Conservation (phyloP, 2,113 vertebrate genomes). For the Sorex fumeus region DNA sequence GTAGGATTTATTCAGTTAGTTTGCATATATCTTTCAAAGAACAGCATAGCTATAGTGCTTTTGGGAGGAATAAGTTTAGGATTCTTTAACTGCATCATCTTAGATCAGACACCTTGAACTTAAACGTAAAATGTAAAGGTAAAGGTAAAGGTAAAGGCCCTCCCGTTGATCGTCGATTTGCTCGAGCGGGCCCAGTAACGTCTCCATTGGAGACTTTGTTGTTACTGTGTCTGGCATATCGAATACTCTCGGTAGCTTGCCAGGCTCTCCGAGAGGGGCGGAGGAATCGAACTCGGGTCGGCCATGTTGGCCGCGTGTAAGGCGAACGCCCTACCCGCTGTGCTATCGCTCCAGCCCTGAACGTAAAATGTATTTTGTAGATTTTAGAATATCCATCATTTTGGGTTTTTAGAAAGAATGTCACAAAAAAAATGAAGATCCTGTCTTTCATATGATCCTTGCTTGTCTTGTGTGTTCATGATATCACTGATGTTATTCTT, state of each 20-base stretch:
- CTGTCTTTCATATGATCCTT: neutral
- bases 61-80: neutral
- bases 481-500: neutral
- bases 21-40: neutral
- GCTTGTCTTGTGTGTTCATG: neutral
- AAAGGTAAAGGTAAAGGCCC: too few relatives aligned
- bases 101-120: neutral
- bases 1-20: neutral
- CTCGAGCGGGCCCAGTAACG: too few relatives aligned
- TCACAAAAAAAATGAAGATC: neutral
- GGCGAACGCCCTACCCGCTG: too few relatives aligned
- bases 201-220: too few relatives aligned
- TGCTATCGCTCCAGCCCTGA: too few relatives aligned
- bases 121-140: too few relatives aligned
- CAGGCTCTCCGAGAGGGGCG: too few relatives aligned
- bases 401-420: neutral
- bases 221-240: too few relatives aligned
- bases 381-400: neutral
- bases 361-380: neutral
- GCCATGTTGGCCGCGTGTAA: too few relatives aligned
- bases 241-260: too few relatives aligned
- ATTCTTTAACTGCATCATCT: neutral
- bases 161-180: too few relatives aligned
- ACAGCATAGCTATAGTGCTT: neutral
- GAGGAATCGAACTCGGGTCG: too few relatives aligned